Percentiles rank a stretch among this genome's conserved stretches.
phyloP scores from a whole-genome alignment of 2,888 invertebrate genomes.

The Euphydryas editha region DNA sequence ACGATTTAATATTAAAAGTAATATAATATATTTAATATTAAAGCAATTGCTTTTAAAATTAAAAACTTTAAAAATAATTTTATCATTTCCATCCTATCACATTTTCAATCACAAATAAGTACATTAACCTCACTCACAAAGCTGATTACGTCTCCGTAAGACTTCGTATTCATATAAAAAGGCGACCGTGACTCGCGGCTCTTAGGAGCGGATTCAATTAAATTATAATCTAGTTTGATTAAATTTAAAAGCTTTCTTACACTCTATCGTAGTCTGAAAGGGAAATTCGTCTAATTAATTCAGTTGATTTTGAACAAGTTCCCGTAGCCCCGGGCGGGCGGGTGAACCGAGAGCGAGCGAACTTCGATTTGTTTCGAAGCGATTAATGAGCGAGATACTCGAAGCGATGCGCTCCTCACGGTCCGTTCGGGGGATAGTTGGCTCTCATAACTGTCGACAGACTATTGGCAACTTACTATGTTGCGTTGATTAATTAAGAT shows the following conservation, averaged over 20 bases:
- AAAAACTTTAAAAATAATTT: no score
- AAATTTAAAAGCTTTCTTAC: constrained; percentile 14
- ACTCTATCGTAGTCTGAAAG: constrained; percentile 9
- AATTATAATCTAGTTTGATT: constrained; percentile 12
- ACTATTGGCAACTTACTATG: neutral
- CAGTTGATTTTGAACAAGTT: constrained; percentile 10
- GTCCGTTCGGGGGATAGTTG: neutral
- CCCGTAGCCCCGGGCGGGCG: neutral
- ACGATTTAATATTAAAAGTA: no score
- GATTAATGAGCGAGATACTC: neutral
- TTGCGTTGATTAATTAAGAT: no score
- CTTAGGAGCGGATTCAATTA: constrained; percentile 7
- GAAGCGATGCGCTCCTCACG: neutral
- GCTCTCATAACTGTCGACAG: neutral
- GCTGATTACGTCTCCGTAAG: neutral
- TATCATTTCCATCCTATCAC: neutral
- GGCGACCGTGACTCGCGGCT: neutral
- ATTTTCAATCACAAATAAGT: neutral
- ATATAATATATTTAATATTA: no score
- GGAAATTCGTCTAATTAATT: constrained; percentile 11
- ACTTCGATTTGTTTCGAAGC: constrained; percentile 10
- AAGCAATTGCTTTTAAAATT: no score
- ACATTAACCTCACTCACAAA: neutral
- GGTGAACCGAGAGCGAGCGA: no score
- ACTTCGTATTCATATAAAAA: neutral